Percentiles rank a stretch among this genome's conserved stretches.
Conservation (phyloP, 2,888 invertebrate species). For the Euphydryas editha region DNA sequence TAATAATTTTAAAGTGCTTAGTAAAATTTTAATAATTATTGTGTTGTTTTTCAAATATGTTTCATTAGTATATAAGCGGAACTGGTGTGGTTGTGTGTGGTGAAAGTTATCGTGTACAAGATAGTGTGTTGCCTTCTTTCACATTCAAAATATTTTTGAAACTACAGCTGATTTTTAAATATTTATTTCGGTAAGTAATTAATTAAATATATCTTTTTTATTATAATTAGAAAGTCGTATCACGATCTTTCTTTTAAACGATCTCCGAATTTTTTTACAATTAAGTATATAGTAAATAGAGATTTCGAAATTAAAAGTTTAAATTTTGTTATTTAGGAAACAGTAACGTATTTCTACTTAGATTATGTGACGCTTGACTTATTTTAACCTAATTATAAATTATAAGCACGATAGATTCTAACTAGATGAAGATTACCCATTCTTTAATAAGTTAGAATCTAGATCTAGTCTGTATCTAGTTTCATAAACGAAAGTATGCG, state of each 20-base stretch:
- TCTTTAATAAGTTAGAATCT: neutral
- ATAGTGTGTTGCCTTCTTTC: conserved; percentile 49
- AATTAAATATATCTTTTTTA: neutral
- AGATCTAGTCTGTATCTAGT: conserved; percentile 8
- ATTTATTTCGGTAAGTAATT: conserved; percentile 16
- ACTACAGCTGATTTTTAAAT: conserved; percentile 24
- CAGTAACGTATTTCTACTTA: neutral
- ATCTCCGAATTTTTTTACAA: neutral
- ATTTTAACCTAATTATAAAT: conserved; percentile 20
- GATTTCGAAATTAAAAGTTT: conserved; percentile 2
- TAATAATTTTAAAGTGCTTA: conserved; percentile 14
- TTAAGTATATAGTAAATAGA: no score
- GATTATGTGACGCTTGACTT: conserved; percentile 25
- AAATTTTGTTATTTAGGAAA: neutral
- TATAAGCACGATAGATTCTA: conserved; percentile 1
- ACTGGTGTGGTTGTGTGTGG: conserved; percentile 53
- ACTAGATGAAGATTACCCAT: no score
- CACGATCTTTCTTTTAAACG: no score
- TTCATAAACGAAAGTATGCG: neutral
- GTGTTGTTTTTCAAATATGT: conserved; percentile 25
- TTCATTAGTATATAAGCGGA: conserved; percentile 43
- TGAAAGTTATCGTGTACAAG: conserved; percentile 64
- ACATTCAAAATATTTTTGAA: conserved; percentile 35
- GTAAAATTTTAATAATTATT: conserved; percentile 17
- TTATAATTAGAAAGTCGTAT: neutral